Base-by-base conservation (phyloP, 2,888 invertebrate species). In the Nomada ferruginata region DNA sequence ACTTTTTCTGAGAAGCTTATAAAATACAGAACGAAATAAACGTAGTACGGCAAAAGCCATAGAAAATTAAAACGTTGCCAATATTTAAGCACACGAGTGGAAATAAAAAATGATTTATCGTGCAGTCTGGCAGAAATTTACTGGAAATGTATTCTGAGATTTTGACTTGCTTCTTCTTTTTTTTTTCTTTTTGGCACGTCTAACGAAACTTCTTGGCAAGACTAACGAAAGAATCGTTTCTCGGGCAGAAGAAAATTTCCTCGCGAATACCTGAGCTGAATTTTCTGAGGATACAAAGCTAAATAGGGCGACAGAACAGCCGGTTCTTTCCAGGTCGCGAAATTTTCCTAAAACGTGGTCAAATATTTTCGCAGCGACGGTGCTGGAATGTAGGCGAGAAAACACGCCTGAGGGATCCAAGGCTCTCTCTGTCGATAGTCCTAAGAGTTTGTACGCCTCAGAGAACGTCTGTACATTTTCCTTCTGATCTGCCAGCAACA, bases 361-460 rank as follows among this genome's bases (percentile, higher is more conserved):
- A 74, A 78, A 78, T 71, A 83, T 83, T 82, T 78, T 75, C 75
- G 61, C 74, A 74, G 77, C 70, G 26, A 57, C 61, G 44, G 52
- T 20, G 64, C 11, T 42, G 13, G 71, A 68, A 83, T 74, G 77
- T 75, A 83, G 83, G 83, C 78, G 78, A 83, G 78, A 83, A 82
- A 83, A 82, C 75, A 78, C 53, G 83, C 83, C 77, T 11, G 42
- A 7, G 70, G 82, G 61, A 13, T 13, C 26, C 75, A 23, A 72
- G 63, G 66, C 50, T 18, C 18, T 64, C 29, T 55, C 69, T 55
- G 53, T 44, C 77, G 52, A 66, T 68, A 63, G 74, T 64, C 69
- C 50, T 57, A 60, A 75, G 50, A 26, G 42, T 11, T 20, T 57
- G 47, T 65, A 61, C 44, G 53, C 55, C 23, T 3, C 47, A 13